Conservation (phyloP, 2,797 vertebrate species). For the Garrulus glandarius region DNA sequence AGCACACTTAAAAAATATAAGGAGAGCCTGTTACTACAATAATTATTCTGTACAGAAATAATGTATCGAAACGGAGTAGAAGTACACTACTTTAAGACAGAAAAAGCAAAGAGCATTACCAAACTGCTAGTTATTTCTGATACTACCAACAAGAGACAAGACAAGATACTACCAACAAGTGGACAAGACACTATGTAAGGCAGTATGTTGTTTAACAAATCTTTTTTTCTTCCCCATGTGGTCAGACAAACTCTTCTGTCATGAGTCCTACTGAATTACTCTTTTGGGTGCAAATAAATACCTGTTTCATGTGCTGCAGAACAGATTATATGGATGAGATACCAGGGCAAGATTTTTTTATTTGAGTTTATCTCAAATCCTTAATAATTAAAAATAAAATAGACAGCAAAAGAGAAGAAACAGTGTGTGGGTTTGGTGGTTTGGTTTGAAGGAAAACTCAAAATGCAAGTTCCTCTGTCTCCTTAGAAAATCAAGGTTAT, state of each 20-base stretch:
- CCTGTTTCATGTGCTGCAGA: not conserved
- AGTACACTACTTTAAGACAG: not conserved
- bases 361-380: not conserved
- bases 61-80: not conserved
- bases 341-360: not conserved
- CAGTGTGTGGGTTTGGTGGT: not conserved
- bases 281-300: not conserved
- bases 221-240: not conserved
- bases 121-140: not conserved
- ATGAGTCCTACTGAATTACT: not conserved
- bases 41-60: not conserved
- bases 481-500: not conserved
- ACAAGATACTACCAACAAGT: not conserved
- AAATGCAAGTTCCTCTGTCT: not conserved
- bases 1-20: not conserved
- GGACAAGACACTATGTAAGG: not conserved
- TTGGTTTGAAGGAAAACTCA: not conserved
- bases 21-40: not conserved
- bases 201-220: not conserved
- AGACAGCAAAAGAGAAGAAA: not conserved
- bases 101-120: not conserved
- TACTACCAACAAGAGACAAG: not conserved
- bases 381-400: not conserved
- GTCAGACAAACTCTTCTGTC: not conserved
- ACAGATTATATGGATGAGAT: not conserved